These are phyloP conservation scores for Drosophila erecta DNA, from an alignment of 1,140 invertebrate genomes.

Conservation along the genomic window DNA sequence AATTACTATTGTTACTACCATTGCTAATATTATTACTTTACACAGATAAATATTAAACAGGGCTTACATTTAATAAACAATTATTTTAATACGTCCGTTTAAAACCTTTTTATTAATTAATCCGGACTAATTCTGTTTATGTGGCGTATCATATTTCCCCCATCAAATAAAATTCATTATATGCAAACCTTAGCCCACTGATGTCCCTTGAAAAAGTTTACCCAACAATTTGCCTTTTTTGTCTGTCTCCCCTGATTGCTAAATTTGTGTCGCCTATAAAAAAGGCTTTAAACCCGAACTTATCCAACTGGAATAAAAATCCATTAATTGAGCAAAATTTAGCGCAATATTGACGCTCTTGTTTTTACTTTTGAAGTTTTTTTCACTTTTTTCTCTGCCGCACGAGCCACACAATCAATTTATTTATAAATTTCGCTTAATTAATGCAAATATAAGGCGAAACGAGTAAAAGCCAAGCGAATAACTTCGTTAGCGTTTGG, in stretches of 20 bases:
- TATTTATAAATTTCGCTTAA: slow-evolving; percentile 74
- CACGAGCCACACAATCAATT: slow-evolving; percentile 71
- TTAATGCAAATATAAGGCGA: slow-evolving; percentile 70
- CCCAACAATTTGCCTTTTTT: slow-evolving; percentile 13
- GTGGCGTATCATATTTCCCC: slow-evolving; percentile 13
- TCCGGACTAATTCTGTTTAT: neutral
- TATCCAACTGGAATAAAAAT: slow-evolving; percentile 67
- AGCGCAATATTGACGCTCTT: slow-evolving; percentile 35
- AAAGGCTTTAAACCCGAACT: slow-evolving; percentile 43
- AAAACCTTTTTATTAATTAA: slow-evolving; percentile 17
- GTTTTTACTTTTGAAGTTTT: slow-evolving; percentile 21
- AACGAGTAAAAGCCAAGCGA: slow-evolving; percentile 32
- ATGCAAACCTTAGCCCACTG: slow-evolving; percentile 6
- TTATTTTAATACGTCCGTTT: neutral
- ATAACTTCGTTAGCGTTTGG: slow-evolving; percentile 51
- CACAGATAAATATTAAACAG: no score
- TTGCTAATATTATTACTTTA: no score
- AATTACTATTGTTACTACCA: no score
- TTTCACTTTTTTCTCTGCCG: slow-evolving; percentile 2
- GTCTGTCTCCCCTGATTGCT: slow-evolving; percentile 25
- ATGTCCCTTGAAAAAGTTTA: slow-evolving; percentile 8
- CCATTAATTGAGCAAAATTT: slow-evolving; percentile 63
- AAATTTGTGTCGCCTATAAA: slow-evolving; percentile 37
- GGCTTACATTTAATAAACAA: neutral
- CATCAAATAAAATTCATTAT: slow-evolving; percentile 18